Percentiles rank a stretch among this genome's conserved stretches.
These are phyloP conservation scores for Caenorhabditis remanei DNA, from an alignment of 1,140 invertebrate genomes.

Conservation along the genomic window DNA sequence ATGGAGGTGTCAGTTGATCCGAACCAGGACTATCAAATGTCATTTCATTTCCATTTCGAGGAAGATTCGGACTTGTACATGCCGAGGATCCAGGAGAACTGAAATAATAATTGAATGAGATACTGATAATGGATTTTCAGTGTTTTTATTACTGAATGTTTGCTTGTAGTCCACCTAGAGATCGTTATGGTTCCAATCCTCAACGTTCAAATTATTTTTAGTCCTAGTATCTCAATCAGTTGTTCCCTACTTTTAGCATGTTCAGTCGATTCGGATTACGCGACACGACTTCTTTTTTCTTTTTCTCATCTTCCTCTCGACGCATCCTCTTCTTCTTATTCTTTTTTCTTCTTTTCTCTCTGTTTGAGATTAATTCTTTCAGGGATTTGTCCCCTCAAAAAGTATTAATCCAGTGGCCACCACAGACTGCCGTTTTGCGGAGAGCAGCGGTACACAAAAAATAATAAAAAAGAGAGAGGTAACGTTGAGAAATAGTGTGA, in stretches of 20 bases:
- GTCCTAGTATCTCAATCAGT: background rate
- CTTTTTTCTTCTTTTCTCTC: conserved; percentile 11
- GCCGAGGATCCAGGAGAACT: conserved; percentile 58
- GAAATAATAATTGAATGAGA: background rate
- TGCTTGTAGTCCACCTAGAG: too few species aligned
- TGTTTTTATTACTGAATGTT: too few species aligned
- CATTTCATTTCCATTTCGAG: conserved; percentile 42
- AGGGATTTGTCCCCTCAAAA: conserved; percentile 53
- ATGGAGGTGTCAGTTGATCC: conserved; percentile 53
- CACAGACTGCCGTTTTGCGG: conserved; percentile 4
- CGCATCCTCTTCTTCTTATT: conserved; percentile 6
- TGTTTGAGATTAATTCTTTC: conserved; percentile 44
- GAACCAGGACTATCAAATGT: conserved; percentile 26
- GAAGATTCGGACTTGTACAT: conserved; percentile 43
- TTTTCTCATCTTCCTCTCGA: background rate
- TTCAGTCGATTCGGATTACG: conserved; percentile 23
- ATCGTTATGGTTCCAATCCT: too few species aligned
- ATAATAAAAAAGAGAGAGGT: background rate
- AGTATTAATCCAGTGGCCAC: conserved; percentile 37
- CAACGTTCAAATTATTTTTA: too few species aligned
- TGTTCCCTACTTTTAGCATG: background rate
- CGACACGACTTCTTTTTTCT: conserved; percentile 12
- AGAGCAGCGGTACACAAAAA: conserved; percentile 3
- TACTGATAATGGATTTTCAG: too few species aligned
- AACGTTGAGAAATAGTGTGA: conserved; percentile 23